Conservation (phyloP, 2,797 vertebrate genomes). For the Schizopygopsis malacanthus region DNA sequence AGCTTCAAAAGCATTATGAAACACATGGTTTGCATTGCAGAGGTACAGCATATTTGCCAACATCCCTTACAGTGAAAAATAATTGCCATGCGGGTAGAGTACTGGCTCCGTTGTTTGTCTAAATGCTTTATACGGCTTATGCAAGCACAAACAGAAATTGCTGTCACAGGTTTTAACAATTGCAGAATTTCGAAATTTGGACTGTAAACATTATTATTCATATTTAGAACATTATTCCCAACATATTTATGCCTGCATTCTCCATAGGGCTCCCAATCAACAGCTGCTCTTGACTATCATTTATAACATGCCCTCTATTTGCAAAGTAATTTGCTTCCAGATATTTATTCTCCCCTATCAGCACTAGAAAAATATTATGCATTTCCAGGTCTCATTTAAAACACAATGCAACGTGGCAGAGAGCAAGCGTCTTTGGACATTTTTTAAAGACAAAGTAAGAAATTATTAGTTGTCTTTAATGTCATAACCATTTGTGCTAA, state of each 20-base stretch:
- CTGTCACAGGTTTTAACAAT: not conserved
- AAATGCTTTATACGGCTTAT: not conserved
- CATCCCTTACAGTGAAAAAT: slow-evolving; percentile 28
- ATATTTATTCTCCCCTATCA: slow-evolving; percentile 15
- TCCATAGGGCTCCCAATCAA: not conserved
- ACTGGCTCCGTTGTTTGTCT: not conserved
- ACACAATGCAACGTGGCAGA: not conserved
- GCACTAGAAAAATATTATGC: slow-evolving; percentile 15
- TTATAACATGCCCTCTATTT: slow-evolving; percentile 22
- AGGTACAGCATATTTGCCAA: slow-evolving; percentile 8
- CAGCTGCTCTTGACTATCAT: slow-evolving; percentile 19
- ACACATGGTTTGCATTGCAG: slow-evolving; percentile 37
- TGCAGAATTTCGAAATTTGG: not conserved
- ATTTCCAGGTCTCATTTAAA: not conserved
- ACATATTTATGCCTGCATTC: not conserved
- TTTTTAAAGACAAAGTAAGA: slow-evolving; percentile 42
- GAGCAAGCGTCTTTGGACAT: not conserved
- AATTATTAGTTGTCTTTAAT: slow-evolving; percentile 53
- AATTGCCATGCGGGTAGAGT: not conserved
- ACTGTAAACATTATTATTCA: not conserved
- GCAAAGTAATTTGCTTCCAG: slow-evolving; percentile 32
- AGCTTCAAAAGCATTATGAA: slow-evolving; percentile 42
- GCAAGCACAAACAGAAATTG: not conserved
- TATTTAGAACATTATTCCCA: slow-evolving; percentile 4
- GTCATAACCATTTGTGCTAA: slow-evolving; percentile 58